A percentile compares a stretch with the other conserved stretches of the same genome.
Conservation (phyloP, 2,113 vertebrate genomes). For the Trogon surrucura region DNA sequence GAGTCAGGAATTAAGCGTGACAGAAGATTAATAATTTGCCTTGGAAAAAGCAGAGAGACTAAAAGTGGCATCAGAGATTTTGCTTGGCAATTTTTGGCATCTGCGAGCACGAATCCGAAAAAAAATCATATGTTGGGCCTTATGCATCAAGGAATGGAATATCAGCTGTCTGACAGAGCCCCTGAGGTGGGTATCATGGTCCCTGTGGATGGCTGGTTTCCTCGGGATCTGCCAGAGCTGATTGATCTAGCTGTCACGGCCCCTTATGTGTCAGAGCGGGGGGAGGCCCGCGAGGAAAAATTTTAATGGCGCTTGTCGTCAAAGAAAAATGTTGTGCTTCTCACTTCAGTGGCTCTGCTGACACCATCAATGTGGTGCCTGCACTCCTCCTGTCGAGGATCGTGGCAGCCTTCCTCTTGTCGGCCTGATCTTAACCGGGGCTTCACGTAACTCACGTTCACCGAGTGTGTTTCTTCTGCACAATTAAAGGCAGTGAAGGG, state of each 20-base stretch:
- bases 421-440: not conserved
- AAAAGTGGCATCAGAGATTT: not conserved
- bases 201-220: constrained; percentile 3
- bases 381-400: not conserved
- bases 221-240: not conserved
- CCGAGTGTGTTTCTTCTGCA: not conserved
- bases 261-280: not conserved
- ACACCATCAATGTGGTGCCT: not conserved
- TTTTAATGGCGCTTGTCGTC: constrained; percentile 56
- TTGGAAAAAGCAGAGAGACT: not conserved
- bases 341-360: constrained; percentile 16
- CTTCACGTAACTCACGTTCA: not conserved
- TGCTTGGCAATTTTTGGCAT: constrained; percentile 8
- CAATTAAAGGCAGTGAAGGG: not conserved
- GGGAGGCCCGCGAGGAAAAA: not conserved
- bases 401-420: not conserved
- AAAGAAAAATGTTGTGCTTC: constrained; percentile 46
- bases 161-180: not conserved
- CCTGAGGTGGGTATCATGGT: not conserved
- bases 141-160: not conserved
- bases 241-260: constrained; percentile 35
- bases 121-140: not conserved
- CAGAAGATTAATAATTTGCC: constrained; percentile 57
- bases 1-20: constrained; percentile 46
- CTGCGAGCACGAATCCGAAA: constrained; percentile 6